Evolutionary conservation across 2,113 vertebrate species (phyloP).

Genomic region (Colossoma macropomum): DNA sequence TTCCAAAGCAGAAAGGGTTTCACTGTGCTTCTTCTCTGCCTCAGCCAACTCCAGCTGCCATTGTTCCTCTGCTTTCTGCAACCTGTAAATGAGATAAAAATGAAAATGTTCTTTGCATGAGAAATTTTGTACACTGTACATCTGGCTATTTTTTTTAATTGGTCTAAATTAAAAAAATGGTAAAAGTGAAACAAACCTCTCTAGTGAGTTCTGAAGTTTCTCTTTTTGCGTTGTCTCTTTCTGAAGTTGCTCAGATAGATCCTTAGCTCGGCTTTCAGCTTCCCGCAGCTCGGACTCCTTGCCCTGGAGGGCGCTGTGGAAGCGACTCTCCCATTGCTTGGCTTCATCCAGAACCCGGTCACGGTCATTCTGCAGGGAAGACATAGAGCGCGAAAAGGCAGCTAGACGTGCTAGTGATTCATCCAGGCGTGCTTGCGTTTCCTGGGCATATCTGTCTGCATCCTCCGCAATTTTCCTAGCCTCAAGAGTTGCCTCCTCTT

Average conservation of each 20-base stretch:
- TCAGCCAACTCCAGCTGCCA: slow-evolving; percentile 76
- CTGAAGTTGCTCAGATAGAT: slow-evolving; percentile 81
- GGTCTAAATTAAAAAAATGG: background rate
- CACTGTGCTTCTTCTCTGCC: slow-evolving; percentile 71
- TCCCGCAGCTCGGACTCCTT: slow-evolving; percentile 88
- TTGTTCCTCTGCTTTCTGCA: slow-evolving; percentile 77
- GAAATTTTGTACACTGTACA: no score
- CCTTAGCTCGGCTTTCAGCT: slow-evolving; percentile 78
- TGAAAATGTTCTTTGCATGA: background rate
- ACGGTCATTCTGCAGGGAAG: slow-evolving; percentile 93
- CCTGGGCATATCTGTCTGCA: slow-evolving; percentile 79
- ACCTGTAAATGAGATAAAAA: slow-evolving; percentile 67
- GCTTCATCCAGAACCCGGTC: slow-evolving; percentile 92
- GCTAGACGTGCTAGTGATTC: slow-evolving; percentile 89
- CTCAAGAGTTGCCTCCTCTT: slow-evolving; percentile 76
- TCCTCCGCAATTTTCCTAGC: slow-evolving; percentile 73
- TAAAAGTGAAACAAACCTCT: slow-evolving; percentile 67
- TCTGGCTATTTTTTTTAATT: no score
- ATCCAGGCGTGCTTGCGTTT: slow-evolving; percentile 83
- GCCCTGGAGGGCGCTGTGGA: slow-evolving; percentile 84
- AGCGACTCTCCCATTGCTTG: slow-evolving; percentile 90
- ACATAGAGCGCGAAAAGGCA: slow-evolving; percentile 95
- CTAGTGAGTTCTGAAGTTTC: slow-evolving; percentile 78
- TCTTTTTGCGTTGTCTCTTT: slow-evolving; percentile 76
- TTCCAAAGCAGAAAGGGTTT: slow-evolving; percentile 73